These are phyloP conservation scores for Archivesica marissinica DNA, from an alignment of 1,140 invertebrate species.

Conservation along the genomic window DNA sequence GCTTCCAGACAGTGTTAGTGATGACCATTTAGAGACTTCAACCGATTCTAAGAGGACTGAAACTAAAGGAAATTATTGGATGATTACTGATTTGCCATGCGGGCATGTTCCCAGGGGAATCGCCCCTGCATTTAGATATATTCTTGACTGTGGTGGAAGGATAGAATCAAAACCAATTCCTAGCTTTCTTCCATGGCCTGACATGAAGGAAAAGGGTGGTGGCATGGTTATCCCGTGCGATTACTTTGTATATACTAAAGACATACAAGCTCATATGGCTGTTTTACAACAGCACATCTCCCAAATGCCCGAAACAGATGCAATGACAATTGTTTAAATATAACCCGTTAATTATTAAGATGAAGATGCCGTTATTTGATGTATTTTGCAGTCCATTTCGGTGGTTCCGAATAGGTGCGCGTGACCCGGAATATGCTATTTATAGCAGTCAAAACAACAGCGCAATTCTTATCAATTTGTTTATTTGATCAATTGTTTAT, in stretches of 20 bases:
- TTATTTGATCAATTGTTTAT: too few species aligned
- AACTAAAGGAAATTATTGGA: background rate
- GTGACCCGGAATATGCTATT: too few species aligned
- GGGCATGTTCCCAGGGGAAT: slow-evolving; percentile 58
- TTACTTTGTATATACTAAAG: background rate
- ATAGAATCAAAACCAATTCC: slow-evolving; percentile 18
- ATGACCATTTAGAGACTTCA: background rate
- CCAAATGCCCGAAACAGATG: background rate
- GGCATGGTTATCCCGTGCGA: slow-evolving; percentile 30
- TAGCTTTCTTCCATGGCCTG: too few species aligned
- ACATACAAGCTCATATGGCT: background rate
- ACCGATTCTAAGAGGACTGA: too few species aligned
- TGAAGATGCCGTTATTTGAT: too few species aligned
- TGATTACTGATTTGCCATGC: slow-evolving; percentile 29
- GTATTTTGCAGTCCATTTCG: too few species aligned
- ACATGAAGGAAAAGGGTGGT: slow-evolving; percentile 49
- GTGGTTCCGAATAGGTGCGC: too few species aligned
- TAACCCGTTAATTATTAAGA: too few species aligned
- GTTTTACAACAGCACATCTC: background rate
- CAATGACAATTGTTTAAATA: background rate
- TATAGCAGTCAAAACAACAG: too few species aligned
- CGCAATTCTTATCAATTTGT: too few species aligned
- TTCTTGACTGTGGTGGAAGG: slow-evolving; percentile 34
- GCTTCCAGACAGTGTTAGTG: background rate
- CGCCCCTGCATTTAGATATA: slow-evolving; percentile 13